Evolutionary conservation across 2,888 invertebrate genomes (phyloP).

Genomic region (Papilio gigon): DNA sequence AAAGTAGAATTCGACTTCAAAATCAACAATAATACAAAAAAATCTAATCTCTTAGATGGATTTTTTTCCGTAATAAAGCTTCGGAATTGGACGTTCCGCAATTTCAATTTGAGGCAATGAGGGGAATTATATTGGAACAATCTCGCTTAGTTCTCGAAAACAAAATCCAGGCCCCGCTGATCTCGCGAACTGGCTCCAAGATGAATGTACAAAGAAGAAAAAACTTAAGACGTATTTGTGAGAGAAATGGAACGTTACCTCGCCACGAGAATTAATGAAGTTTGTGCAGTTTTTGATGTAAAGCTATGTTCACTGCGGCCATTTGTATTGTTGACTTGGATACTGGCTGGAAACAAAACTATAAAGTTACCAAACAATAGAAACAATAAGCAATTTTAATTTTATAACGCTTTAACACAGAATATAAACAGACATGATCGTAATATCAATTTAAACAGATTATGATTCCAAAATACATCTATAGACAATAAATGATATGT

Average conservation of each 20-base stretch:
- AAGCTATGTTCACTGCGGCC: background rate
- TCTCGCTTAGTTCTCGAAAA: conserved; percentile 49
- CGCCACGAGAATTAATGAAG: conserved; percentile 23
- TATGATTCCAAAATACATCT: too few relatives aligned
- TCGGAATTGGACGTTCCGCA: conserved; percentile 44
- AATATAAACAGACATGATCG: too few relatives aligned
- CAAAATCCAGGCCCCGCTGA: conserved; percentile 52
- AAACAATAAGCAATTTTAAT: too few relatives aligned
- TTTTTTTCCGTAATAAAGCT: conserved; percentile 41
- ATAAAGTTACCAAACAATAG: too few relatives aligned
- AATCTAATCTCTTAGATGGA: conserved; percentile 36
- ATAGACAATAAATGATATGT: too few relatives aligned
- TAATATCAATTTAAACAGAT: too few relatives aligned
- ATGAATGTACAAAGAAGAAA: conserved; percentile 46
- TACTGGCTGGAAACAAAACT: background rate
- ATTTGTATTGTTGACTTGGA: background rate
- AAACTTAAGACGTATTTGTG: conserved; percentile 32
- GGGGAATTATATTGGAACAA: conserved; percentile 52
- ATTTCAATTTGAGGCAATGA: conserved; percentile 56
- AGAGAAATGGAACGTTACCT: conserved; percentile 30
- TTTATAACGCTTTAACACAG: too few relatives aligned
- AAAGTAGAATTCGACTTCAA: background rate
- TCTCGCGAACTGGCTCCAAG: conserved; percentile 46
- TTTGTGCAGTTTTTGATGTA: conserved; percentile 30
- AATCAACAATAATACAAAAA: conserved; percentile 17